phyloP scores from a whole-genome alignment of 2,888 invertebrate genomes.

The Hypercompe scribonia region DNA sequence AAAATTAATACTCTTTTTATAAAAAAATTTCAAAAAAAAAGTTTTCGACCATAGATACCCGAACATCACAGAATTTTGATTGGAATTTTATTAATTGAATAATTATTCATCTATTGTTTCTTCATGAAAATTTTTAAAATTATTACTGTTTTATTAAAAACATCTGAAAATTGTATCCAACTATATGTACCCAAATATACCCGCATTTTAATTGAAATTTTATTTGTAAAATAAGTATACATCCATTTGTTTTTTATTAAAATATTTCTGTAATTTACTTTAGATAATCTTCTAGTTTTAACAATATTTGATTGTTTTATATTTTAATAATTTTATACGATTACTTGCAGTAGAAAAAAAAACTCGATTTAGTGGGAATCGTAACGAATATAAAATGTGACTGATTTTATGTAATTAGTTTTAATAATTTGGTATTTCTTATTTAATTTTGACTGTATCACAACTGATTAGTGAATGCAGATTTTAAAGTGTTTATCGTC shows the following conservation, averaged over 20 bases:
- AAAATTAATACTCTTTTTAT: no score
- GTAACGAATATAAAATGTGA: constrained; percentile 45
- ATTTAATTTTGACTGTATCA: constrained; percentile 22
- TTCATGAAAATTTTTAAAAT: no score
- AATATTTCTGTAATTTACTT: no score
- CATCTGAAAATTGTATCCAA: no score
- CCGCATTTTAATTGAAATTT: no score
- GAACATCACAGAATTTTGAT: background rate
- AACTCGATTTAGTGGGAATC: constrained; percentile 32
- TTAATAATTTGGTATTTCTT: constrained; percentile 37
- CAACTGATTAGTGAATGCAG: constrained; percentile 18
- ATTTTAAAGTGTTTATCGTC: constrained; percentile 49
- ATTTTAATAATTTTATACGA: background rate
- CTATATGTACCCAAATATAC: no score
- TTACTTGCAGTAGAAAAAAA: constrained; percentile 36
- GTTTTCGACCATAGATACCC: background rate
- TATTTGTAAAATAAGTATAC: no score
- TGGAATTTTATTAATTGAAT: background rate
- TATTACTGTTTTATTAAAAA: no score
- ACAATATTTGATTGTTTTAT: background rate
- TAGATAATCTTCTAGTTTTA: no score
- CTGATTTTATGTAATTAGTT: constrained; percentile 53
- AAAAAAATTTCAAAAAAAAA: no score
- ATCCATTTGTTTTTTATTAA: no score
- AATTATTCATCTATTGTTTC: background rate